Percentiles rank a stretch among this genome's conserved stretches.
Conservation (phyloP, 2,888 invertebrate genomes). For the Ectobius pallidus region DNA sequence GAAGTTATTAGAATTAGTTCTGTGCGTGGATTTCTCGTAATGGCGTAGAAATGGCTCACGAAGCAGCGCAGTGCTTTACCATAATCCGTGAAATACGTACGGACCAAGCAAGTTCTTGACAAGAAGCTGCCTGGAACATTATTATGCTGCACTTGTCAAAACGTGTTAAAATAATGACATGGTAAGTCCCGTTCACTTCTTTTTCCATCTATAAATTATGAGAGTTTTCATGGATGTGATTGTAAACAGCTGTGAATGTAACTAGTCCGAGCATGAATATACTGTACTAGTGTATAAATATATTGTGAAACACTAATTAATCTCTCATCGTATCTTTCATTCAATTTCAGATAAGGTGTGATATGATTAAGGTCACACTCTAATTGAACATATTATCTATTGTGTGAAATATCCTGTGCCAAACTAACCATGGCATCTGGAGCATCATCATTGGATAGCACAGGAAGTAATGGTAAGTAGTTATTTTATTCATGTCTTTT, state of each 20-base stretch:
- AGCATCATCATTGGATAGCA: constrained; percentile 78
- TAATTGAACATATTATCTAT: background rate
- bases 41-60: background rate
- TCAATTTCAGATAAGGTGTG: background rate
- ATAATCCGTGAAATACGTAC: background rate
- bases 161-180: background rate
- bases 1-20: background rate
- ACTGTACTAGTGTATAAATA: too few species aligned
- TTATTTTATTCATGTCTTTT: background rate
- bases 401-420: constrained; percentile 7
- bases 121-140: constrained; percentile 1
- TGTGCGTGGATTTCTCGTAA: background rate
- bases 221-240: too few species aligned
- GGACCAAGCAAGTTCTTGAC: background rate
- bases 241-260: too few species aligned
- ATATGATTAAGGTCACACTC: background rate
- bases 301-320: too few species aligned
- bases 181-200: too few species aligned
- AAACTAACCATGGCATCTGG: constrained; percentile 71
- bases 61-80: background rate
- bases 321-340: too few species aligned
- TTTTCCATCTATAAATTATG: too few species aligned
- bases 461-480: constrained; percentile 72
- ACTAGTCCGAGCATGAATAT: too few species aligned
- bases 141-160: constrained; percentile 14